Percentiles rank a stretch among this genome's conserved stretches.
Conservation (phyloP, 92 coral and sea anemone species). For the Blastomussa wellsi region DNA sequence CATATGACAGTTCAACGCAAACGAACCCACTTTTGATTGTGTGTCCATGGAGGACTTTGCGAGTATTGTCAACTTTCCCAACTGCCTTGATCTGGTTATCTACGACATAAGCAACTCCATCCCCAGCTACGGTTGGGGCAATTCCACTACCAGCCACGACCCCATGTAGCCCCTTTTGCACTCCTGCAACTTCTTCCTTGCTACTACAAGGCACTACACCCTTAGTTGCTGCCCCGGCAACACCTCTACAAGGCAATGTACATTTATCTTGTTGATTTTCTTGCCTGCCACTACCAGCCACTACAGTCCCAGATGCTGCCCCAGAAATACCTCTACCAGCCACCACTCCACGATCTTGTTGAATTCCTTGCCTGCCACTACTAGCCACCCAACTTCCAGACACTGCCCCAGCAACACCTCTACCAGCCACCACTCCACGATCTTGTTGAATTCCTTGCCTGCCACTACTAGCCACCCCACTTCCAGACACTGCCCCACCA, state of each 20-base stretch:
- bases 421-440: background rate
- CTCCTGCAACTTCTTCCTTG: background rate
- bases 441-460: background rate
- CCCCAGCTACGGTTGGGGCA: background rate
- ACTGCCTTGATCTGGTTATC: constrained; percentile 25
- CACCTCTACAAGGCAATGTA: background rate
- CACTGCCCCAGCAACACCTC: background rate
- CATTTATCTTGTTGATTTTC: background rate
- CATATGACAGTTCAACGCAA: constrained; percentile 30
- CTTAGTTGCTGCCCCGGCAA: background rate
- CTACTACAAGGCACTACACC: background rate
- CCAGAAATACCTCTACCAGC: no score
- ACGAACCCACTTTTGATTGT: constrained; percentile 8
- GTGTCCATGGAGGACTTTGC: constrained; percentile 30
- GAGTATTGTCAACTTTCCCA: constrained; percentile 23
- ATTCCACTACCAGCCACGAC: background rate
- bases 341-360: no score
- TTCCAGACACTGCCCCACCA: no score
- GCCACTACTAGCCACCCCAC: no score
- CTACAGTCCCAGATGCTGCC: no score
- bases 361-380: no score
- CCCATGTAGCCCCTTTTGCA: background rate
- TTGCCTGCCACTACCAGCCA: no score
- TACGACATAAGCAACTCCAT: constrained; percentile 25
- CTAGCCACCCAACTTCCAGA: background rate